A percentile compares a stretch with the other conserved stretches of the same genome.
Conservation (phyloP, 2,797 vertebrate species). For the Pogoniulus pusillus region DNA sequence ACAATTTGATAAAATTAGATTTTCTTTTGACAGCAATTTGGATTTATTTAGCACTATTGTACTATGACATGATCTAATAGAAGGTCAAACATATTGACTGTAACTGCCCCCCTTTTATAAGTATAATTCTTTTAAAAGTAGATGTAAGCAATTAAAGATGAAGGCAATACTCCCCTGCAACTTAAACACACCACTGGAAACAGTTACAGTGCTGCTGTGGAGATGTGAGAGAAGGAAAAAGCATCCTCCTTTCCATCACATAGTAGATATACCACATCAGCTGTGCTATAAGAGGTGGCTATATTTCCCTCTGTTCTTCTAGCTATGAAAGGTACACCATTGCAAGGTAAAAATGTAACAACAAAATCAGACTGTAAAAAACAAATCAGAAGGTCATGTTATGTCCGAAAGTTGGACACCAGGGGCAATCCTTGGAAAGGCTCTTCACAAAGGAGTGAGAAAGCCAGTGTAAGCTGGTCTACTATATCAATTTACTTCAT, state of each 20-base stretch:
- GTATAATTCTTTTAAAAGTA: background rate
- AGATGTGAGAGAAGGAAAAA: background rate
- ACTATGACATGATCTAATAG: background rate
- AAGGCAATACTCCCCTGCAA: background rate
- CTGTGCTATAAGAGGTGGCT: background rate
- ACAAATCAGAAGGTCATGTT: background rate
- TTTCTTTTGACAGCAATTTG: background rate
- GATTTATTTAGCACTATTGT: background rate
- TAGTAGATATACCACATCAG: background rate
- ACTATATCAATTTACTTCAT: background rate
- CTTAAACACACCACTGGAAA: background rate
- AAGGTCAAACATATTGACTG: background rate
- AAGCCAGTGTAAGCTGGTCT: background rate
- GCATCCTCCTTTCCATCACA: background rate
- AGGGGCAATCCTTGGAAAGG: background rate
- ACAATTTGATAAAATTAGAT: background rate
- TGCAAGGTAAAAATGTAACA: background rate
- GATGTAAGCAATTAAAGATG: background rate
- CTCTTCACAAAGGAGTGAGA: background rate
- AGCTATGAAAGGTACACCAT: background rate
- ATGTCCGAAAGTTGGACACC: background rate
- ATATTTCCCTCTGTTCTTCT: background rate
- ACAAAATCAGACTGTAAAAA: background rate
- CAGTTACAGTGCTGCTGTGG: background rate
- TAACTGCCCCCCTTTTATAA: background rate